Base-by-base conservation (phyloP, 92 coral and sea anemone species). In the Desmophyllum pertusum region DNA sequence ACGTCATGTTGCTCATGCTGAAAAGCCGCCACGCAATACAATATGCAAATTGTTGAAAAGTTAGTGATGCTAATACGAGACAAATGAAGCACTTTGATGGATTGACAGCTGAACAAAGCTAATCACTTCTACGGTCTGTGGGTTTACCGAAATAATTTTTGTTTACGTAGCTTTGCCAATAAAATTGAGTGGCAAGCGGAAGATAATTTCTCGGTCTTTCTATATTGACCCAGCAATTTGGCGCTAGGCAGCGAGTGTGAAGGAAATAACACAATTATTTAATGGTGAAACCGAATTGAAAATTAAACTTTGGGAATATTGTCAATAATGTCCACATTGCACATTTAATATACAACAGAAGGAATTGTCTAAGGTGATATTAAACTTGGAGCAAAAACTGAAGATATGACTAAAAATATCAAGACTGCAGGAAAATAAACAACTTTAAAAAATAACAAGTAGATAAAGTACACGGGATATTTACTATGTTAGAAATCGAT, bases 11-110 rank as follows among this genome's bases (percentile, higher is more conserved):
- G 67, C 27, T 27, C n/a, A n/a, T n/a, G n/a, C n/a, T n/a, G n/a
- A n/a, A n/a, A n/a, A n/a, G n/a, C 35, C 35, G 15, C 18, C 45
- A 9, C 35, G 35, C 15, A 27, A 67, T 33, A 33, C 63, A 61
- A 50, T 48, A 80, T 80, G 84, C 84, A 80, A 80, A 80, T 68
- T 67, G 30, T 5, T 19, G 43, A 33, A 66, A 67, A 77, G 81
- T 40, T 78, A 40, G 67, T 27, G 57, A 63, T 35, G 73, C 42
- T 19, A 19, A 37, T 37, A 33, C 25, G 73, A 67, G 36, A 66
- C 71, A 67, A 67, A 67, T 67, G 21, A 36, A 38, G 51, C 21
- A 19, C 66, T 29, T 1, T 30, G 41, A 55, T 15, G 40, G 62
- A 63, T 29, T 79, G 84, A 31, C 42, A 67, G 84, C 33, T 38